Percentiles rank a stretch among this genome's conserved stretches.
Evolutionary conservation across 2,113 vertebrate genomes (phyloP).

Genomic region (Ptilorrhoa leucosticta): DNA sequence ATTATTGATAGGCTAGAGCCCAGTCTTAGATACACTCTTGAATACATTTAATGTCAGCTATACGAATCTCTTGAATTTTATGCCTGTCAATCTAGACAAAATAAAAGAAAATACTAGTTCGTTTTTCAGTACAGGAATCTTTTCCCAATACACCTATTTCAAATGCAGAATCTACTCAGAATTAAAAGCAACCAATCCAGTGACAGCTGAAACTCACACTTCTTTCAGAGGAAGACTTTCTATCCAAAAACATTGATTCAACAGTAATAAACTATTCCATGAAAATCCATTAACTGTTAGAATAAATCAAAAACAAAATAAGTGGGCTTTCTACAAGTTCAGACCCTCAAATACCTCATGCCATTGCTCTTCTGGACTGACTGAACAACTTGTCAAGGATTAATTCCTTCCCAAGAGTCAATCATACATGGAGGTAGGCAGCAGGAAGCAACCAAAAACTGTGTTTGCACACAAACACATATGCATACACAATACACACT

Average conservation of each 20-base stretch:
- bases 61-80: neutral
- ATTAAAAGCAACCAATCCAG: neutral
- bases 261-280: neutral
- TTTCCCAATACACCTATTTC: neutral
- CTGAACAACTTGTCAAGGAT: neutral
- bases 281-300: neutral
- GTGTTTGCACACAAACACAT: neutral
- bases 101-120: neutral
- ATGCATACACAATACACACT: fast-evolving
- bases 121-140: neutral
- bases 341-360: neutral
- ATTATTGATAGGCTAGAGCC: neutral
- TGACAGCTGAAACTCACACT: neutral
- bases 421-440: neutral
- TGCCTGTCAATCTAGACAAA: neutral
- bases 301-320: neutral
- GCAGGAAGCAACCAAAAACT: neutral
- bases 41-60: neutral
- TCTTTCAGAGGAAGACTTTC: neutral
- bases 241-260: neutral
- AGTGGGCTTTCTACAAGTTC: neutral
- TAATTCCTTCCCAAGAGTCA: neutral
- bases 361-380: neutral
- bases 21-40: neutral
- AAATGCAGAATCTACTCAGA: neutral